Evolutionary conservation across 2,797 vertebrate species (phyloP).

Genomic region (Premnoplex brunnescens): DNA sequence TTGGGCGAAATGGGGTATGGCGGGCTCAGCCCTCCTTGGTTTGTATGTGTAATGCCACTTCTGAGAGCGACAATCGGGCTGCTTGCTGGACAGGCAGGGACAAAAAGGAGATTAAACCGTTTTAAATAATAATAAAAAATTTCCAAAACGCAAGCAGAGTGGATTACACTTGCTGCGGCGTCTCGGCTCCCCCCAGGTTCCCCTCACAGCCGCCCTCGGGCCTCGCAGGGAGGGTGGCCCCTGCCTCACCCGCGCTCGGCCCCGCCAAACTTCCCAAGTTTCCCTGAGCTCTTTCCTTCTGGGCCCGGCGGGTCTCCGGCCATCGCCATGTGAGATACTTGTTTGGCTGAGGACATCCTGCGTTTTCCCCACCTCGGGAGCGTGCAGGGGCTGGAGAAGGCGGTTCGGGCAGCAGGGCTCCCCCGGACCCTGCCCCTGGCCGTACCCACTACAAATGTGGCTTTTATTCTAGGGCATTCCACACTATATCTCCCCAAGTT

Average conservation of each 20-base stretch:
- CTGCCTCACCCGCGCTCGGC: neutral
- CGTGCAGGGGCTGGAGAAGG: neutral
- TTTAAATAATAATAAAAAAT: slow-evolving; percentile 70
- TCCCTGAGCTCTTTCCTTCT: neutral
- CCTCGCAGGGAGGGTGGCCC: neutral
- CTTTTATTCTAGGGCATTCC: neutral
- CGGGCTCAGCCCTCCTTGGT: slow-evolving; percentile 61
- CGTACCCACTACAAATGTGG: fast-evolving
- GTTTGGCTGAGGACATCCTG: neutral
- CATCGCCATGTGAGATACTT: neutral
- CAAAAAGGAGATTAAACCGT: slow-evolving; percentile 73
- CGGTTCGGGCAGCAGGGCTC: neutral
- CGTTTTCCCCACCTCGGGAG: neutral
- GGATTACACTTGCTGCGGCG: slow-evolving; percentile 33
- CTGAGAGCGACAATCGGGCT: slow-evolving; percentile 71
- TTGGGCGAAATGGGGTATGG: slow-evolving; percentile 73
- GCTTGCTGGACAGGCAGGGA: slow-evolving; percentile 68
- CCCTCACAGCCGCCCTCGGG: neutral
- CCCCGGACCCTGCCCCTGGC: neutral
- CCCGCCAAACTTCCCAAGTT: neutral
- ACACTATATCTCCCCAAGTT: neutral
- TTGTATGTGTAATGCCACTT: slow-evolving; percentile 74
- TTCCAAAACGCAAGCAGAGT: slow-evolving; percentile 36
- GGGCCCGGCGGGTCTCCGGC: neutral
- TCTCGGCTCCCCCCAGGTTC: neutral